Evolutionary conservation across 2,113 vertebrate species (phyloP).

Genomic region (Hymenochirus boettgeri): DNA sequence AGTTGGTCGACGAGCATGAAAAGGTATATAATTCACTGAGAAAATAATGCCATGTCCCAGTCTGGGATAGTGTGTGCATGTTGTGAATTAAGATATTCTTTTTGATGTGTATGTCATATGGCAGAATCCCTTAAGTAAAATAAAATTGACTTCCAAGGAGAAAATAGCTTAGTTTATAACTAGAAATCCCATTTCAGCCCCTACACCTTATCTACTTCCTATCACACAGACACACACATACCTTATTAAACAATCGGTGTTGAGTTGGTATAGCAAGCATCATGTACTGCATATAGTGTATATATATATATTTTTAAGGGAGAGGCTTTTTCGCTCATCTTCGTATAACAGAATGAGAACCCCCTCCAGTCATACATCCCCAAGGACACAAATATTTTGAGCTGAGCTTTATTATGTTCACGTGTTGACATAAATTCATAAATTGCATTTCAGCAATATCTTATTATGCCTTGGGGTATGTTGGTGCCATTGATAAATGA

Average conservation of each 20-base stretch:
- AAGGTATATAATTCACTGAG: slow-evolving; percentile 28
- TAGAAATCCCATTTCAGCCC: neutral
- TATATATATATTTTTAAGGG: no score
- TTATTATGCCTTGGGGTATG: slow-evolving; percentile 25
- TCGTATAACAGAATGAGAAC: no score
- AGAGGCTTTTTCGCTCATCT: no score
- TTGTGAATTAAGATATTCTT: slow-evolving; percentile 26
- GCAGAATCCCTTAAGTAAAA: slow-evolving; percentile 16
- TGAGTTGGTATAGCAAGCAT: no score
- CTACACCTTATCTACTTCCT: no score
- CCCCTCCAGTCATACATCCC: slow-evolving; percentile 16
- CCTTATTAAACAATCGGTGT: no score
- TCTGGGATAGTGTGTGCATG: slow-evolving; percentile 9
- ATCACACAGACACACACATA: no score
- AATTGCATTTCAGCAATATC: slow-evolving; percentile 37
- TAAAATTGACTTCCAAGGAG: slow-evolving; percentile 22
- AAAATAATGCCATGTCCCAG: slow-evolving; percentile 11
- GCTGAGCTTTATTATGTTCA: slow-evolving; percentile 5
- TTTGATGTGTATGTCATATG: slow-evolving; percentile 31
- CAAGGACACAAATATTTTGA: slow-evolving; percentile 5
- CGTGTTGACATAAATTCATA: slow-evolving; percentile 29
- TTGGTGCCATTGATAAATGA: slow-evolving; percentile 17
- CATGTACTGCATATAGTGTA: no score
- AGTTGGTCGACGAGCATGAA: slow-evolving; percentile 6
- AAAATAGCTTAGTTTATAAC: neutral